Evolutionary conservation across 2,113 vertebrate species (phyloP), one percentile per base, ranked within the genome.

Genomic region (Grus americana): DNA sequence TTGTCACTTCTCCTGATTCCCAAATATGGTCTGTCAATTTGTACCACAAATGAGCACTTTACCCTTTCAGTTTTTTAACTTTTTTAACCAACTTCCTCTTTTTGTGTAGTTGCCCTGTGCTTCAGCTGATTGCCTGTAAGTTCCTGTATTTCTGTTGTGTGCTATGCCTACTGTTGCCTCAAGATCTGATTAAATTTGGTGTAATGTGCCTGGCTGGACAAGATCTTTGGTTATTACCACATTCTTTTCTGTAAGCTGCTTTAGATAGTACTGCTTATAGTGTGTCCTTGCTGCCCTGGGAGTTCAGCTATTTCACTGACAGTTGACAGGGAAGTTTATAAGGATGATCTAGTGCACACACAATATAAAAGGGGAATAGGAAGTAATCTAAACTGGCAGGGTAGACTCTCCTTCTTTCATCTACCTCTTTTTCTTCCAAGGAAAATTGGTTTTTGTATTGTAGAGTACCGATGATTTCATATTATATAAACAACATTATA

Each of bases 401-500:
- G 19, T 30, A 29, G 18, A n/a, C 6, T 62, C 34, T 55, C 7
- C 29, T 68, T 36, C 26, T 79, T 79, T 76, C 16, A 9, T 55
- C 24, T 24, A 24, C 13, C 20, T 4, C 14, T 59, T 49, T 66
- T 47, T 66, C 55, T 87, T 65, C 13, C 40, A 47, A 57, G 30
- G 40, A 61, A 66, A 78, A 78, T 6, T 36, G 5, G 22, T 67
- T 79, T 42, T 62, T 74, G 5, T 47, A 4, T 40, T 72, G 44
- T 72, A 22, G 57, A 76, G 72, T 79, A 42, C 16, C 16, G 29
- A 3, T 62, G 7, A 63, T 42, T 63, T 81, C 2, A 8, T 81
- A 18, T n/a, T 38, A 32, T 49, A 7, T 59, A 54, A 38, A 8
- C 14, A 68, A 11, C 1, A 0, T 4, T 57, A 0, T 29, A 55